Conservation (phyloP, 2,113 vertebrate genomes). For the Leucoraja erinaceus region DNA sequence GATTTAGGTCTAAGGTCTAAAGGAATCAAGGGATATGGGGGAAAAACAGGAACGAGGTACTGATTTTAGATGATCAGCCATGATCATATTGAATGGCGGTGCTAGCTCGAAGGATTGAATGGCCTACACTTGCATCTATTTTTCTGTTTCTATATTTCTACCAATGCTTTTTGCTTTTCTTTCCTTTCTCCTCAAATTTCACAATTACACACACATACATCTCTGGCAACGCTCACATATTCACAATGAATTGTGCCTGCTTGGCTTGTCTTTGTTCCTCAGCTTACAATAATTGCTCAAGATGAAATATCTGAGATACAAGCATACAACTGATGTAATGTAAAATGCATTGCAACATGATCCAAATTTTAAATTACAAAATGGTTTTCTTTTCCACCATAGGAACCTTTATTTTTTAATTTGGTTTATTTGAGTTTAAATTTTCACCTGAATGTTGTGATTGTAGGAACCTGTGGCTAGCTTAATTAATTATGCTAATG, state of each 20-base stretch:
- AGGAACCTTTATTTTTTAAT: background rate
- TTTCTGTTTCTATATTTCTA: background rate
- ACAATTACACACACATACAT: background rate
- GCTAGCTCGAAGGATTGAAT: too few species aligned
- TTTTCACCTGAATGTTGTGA: too few species aligned
- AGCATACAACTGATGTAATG: background rate
- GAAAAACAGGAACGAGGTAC: too few species aligned
- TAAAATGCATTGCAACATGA: background rate
- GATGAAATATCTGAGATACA: background rate
- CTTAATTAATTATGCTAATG: background rate
- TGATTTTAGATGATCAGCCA: too few species aligned
- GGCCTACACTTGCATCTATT: too few species aligned
- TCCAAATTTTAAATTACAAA: constrained; percentile 10
- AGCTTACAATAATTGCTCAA: background rate
- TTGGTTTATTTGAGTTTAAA: background rate
- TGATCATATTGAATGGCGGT: too few species aligned
- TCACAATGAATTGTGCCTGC: too few species aligned
- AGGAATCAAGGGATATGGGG: too few species aligned
- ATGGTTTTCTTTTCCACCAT: background rate
- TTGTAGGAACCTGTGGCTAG: background rate
- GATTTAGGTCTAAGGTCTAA: too few species aligned
- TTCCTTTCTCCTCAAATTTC: background rate
- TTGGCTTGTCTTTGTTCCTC: too few species aligned
- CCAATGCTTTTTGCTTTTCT: background rate
- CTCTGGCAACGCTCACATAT: background rate